phyloP scores from a whole-genome alignment of 2,888 invertebrate genomes.

The Eilema sororculum region DNA sequence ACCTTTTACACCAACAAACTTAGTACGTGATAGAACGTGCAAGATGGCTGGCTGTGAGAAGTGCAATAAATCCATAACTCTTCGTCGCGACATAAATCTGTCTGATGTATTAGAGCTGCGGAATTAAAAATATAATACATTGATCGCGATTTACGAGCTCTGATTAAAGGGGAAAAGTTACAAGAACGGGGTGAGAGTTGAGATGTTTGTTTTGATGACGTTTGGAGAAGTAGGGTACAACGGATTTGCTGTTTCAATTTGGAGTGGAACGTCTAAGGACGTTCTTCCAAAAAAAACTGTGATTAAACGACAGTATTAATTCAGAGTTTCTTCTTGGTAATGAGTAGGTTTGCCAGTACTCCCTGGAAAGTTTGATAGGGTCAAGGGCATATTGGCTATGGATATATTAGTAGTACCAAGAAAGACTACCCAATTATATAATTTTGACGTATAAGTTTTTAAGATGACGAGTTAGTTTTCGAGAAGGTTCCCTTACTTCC shows the following conservation, averaged over 20 bases:
- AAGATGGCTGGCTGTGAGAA: conserved; percentile 45
- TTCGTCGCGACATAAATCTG: conserved; percentile 67
- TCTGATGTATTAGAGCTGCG: conserved; percentile 66
- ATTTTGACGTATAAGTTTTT: too few relatives aligned
- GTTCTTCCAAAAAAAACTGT: not conserved
- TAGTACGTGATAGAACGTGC: conserved; percentile 21
- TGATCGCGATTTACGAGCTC: conserved; percentile 49
- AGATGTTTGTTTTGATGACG: conserved; percentile 19
- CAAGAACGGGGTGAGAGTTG: conserved; percentile 20
- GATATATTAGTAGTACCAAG: too few relatives aligned
- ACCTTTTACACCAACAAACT: conserved; percentile 13
- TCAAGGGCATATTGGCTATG: too few relatives aligned
- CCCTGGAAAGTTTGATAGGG: too few relatives aligned
- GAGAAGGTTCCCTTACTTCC: too few relatives aligned
- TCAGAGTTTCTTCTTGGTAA: not conserved
- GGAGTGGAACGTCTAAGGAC: not conserved
- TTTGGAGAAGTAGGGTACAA: not conserved
- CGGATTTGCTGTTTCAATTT: not conserved
- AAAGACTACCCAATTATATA: too few relatives aligned
- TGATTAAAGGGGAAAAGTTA: conserved; percentile 39
- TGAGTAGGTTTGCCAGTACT: not conserved
- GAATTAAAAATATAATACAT: conserved; percentile 69
- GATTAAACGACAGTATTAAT: not conserved
- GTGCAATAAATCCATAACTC: conserved; percentile 66
- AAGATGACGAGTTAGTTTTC: too few relatives aligned